These are phyloP conservation scores for Drosophila micromelanica DNA, from an alignment of 1,140 invertebrate genomes.

Conservation along the genomic window DNA sequence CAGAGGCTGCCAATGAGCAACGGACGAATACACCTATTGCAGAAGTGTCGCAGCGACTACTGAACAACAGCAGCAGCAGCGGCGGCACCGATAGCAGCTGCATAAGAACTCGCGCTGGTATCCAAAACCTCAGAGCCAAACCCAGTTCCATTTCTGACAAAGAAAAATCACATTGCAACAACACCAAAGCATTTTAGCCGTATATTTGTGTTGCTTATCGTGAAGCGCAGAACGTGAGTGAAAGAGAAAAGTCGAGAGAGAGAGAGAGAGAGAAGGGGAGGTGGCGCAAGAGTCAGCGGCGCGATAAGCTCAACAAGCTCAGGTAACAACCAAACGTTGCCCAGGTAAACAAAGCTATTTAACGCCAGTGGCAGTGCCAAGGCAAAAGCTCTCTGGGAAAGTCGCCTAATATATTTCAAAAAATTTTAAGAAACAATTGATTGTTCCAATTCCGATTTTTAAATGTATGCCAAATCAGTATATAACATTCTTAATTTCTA, in stretches of 20 bases:
- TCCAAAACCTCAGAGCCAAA: background rate
- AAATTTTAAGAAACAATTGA: background rate
- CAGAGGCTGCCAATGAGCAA: background rate
- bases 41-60: constrained; percentile 40
- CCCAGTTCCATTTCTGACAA: constrained; percentile 21
- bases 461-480: no score
- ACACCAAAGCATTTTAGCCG: constrained; percentile 7
- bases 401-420: background rate
- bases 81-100: background rate
- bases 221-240: background rate
- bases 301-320: constrained; percentile 63
- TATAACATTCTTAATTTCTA: no score
- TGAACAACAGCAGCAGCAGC: constrained; percentile 17
- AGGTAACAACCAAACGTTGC: constrained; percentile 54
- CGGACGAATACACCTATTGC: constrained; percentile 22
- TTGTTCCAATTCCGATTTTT: no score
- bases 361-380: constrained; percentile 40
- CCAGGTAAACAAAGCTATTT: constrained; percentile 61
- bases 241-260: constrained; percentile 4
- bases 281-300: background rate
- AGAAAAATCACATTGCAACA: constrained; percentile 32
- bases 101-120: background rate
- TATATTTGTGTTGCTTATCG: constrained; percentile 39
- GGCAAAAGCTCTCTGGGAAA: constrained; percentile 18
- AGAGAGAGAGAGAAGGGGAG: constrained; percentile 13